Conservation (phyloP, 2,113 vertebrate species). For the Channa maculata region DNA sequence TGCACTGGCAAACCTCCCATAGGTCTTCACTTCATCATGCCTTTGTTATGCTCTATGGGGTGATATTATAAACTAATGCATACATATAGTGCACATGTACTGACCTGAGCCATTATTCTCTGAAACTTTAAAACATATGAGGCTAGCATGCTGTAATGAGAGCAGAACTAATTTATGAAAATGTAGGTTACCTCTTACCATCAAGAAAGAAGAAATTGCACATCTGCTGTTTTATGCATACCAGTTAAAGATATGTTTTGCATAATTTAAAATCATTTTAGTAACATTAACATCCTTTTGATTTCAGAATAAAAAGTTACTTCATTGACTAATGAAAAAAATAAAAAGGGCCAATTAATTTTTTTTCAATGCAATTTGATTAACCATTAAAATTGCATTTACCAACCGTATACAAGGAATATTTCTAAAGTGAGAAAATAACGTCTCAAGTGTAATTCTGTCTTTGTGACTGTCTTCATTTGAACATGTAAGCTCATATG, state of each 20-base stretch:
- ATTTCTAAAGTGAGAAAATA: not conserved
- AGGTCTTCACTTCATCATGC: slow-evolving; percentile 37
- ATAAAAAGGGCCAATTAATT: no score
- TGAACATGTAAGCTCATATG: no score
- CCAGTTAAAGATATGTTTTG: not conserved
- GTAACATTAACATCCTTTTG: no score
- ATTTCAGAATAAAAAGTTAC: no score
- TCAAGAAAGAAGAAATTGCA: not conserved
- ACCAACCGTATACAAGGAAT: not conserved
- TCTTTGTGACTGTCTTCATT: not conserved
- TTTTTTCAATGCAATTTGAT: no score
- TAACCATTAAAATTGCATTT: not conserved
- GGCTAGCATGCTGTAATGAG: slow-evolving; percentile 2
- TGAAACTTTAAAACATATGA: slow-evolving; percentile 16
- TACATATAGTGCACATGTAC: slow-evolving; percentile 5
- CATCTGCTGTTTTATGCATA: not conserved
- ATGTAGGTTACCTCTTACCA: not conserved
- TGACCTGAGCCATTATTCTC: slow-evolving; percentile 21
- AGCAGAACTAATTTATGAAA: slow-evolving; percentile 1
- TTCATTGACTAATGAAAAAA: no score
- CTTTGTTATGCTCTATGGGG: slow-evolving; percentile 23
- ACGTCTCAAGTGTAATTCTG: no score
- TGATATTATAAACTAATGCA: slow-evolving; percentile 30
- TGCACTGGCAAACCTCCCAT: slow-evolving; percentile 22
- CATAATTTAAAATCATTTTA: not conserved